Evolutionary conservation across 2,113 vertebrate genomes (phyloP).

Genomic region (Hypanus sabinus): DNA sequence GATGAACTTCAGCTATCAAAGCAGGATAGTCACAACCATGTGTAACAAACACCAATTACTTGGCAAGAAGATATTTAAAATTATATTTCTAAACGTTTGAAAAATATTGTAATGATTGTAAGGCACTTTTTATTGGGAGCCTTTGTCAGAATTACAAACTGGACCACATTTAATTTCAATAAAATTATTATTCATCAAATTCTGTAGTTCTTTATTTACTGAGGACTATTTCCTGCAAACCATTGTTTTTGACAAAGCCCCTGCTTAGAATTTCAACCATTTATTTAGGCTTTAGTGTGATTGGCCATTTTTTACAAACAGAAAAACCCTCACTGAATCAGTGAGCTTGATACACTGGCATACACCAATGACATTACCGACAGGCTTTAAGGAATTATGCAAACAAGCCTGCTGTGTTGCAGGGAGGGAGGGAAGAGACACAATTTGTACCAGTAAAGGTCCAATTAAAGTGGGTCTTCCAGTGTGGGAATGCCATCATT

Average conservation of each 20-base stretch:
- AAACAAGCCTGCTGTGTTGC: slow-evolving; percentile 56
- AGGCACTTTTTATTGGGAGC: not conserved
- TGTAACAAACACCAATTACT: not conserved
- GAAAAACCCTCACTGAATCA: slow-evolving; percentile 64
- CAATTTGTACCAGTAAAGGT: slow-evolving; percentile 67
- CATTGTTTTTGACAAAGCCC: slow-evolving; percentile 32
- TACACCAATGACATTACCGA: slow-evolving; percentile 51
- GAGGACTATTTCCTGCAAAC: not conserved
- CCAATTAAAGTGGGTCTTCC: slow-evolving; percentile 61
- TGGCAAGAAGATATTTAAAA: not conserved
- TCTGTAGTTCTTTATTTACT: slow-evolving; percentile 2
- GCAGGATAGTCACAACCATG: not conserved
- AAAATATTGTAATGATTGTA: not conserved
- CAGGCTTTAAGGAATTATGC: slow-evolving; percentile 63
- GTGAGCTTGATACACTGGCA: slow-evolving; percentile 54
- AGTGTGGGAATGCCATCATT: slow-evolving; percentile 55
- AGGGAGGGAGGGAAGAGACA: slow-evolving; percentile 49
- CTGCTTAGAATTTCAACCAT: slow-evolving; percentile 20
- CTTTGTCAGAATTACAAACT: not conserved
- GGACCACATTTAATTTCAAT: not conserved
- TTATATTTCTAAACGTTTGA: not conserved
- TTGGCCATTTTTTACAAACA: slow-evolving; percentile 63
- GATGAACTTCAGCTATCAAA: not conserved
- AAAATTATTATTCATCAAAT: not conserved
- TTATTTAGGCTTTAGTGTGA: slow-evolving; percentile 29